Conservation (phyloP, 2,113 vertebrate genomes). For the Meriones unguiculatus region DNA sequence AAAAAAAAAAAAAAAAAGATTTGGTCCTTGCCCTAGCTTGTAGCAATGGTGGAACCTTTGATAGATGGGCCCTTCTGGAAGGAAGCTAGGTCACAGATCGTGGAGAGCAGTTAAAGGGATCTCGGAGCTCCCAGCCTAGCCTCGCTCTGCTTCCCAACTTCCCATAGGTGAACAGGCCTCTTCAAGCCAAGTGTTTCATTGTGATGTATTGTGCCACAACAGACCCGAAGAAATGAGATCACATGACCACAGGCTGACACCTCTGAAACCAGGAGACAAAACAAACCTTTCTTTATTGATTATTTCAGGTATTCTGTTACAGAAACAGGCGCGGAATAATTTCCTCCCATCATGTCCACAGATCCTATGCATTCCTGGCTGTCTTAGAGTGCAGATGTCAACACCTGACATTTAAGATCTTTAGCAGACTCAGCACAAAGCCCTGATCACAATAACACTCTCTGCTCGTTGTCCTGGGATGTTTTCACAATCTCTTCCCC, state of each 20-base stretch:
- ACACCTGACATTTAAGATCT: not conserved
- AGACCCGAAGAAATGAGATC: not conserved
- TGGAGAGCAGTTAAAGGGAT: not conserved
- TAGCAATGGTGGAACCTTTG: not conserved
- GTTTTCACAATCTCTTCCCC: not conserved
- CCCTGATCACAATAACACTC: not conserved
- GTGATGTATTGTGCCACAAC: not conserved
- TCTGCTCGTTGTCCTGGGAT: not conserved
- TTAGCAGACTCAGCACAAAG: constrained; percentile 15
- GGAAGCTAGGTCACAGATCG: not conserved
- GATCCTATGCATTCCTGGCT: not conserved
- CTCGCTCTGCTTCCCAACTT: not conserved
- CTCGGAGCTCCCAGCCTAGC: not conserved
- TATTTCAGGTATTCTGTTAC: not conserved
- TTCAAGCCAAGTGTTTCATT: not conserved
- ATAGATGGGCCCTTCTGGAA: not conserved
- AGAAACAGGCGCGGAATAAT: not conserved
- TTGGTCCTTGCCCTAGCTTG: not conserved
- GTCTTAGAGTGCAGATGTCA: not conserved
- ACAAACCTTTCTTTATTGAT: not conserved
- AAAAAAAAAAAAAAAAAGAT: not conserved
- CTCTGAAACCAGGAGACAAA: not conserved
- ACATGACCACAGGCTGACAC: not conserved
- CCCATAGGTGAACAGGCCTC: not conserved
- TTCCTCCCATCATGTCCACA: not conserved